Conservation (phyloP, 2,113 vertebrate genomes). For the Rhineura floridana region DNA sequence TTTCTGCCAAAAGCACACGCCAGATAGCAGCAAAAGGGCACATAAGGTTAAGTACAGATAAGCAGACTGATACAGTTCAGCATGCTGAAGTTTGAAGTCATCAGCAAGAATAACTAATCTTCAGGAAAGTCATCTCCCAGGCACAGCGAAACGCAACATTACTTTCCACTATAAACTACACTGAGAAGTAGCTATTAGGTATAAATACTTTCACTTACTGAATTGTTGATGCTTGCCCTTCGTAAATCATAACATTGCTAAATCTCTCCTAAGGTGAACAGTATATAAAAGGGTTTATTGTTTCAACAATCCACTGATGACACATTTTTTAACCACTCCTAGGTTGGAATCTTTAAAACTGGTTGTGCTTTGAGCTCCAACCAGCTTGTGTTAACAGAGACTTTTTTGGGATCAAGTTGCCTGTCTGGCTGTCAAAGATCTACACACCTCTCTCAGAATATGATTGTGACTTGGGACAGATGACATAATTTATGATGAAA, state of each 20-base stretch:
- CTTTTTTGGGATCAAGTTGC: neutral
- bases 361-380: neutral
- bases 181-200: conserved; percentile 69
- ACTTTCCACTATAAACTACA: conserved; percentile 70
- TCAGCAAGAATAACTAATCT: conserved; percentile 14
- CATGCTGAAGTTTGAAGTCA: conserved; percentile 37
- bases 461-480: neutral
- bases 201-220: conserved; percentile 62
- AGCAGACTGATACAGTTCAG: neutral
- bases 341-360: conserved; percentile 1
- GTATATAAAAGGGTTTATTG: conserved; percentile 60
- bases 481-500: neutral
- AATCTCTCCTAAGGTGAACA: conserved; percentile 66
- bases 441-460: neutral
- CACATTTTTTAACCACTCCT: conserved; percentile 48
- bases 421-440: neutral
- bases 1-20: neutral
- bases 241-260: conserved; percentile 75
- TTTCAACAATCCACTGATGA: conserved; percentile 48
- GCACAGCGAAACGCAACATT: conserved; percentile 57
- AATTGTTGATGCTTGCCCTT: conserved; percentile 72
- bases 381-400: neutral
- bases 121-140: neutral
- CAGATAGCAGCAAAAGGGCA: neutral
- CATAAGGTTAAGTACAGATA: neutral